Evolutionary conservation across 1,140 invertebrate species (phyloP).

Genomic region (Eumeta japonica): DNA sequence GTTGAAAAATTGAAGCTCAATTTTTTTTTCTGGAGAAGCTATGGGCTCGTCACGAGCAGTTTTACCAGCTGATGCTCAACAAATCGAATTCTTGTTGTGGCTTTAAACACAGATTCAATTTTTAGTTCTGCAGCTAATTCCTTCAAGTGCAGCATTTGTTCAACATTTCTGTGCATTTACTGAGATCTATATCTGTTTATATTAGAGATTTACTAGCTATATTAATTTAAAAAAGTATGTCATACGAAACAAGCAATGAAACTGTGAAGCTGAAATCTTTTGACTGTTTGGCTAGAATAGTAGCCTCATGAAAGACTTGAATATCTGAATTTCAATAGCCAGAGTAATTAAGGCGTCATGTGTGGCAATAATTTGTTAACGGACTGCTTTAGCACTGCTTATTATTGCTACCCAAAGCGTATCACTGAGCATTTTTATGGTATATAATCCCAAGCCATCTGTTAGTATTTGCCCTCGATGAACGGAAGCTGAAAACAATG

Average conservation of each 20-base stretch:
- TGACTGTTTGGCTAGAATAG: constrained; percentile 14
- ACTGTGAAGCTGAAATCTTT: too few relatives aligned
- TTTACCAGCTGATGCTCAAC: constrained; percentile 18
- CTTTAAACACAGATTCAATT: constrained; percentile 17
- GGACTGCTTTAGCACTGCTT: constrained; percentile 12
- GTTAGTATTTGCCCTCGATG: constrained; percentile 20
- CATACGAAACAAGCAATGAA: constrained; percentile 28
- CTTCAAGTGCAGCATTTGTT: constrained; percentile 17
- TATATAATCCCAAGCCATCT: constrained; percentile 11
- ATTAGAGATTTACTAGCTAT: constrained; percentile 24
- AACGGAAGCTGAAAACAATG: too few relatives aligned
- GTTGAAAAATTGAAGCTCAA: constrained; percentile 15
- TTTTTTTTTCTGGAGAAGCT: constrained; percentile 12
- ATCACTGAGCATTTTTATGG: constrained; percentile 18
- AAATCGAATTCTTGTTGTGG: constrained; percentile 15
- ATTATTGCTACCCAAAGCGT: constrained; percentile 16
- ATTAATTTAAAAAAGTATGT: constrained; percentile 18
- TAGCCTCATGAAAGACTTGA: constrained; percentile 20
- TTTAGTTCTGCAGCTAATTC: constrained; percentile 17
- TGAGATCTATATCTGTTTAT: constrained; percentile 17
- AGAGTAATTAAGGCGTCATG: constrained; percentile 17
- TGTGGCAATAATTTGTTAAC: constrained; percentile 10
- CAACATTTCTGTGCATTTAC: constrained; percentile 25
- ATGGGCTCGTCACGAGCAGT: constrained; percentile 13
- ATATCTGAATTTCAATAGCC: constrained; percentile 22